Base-by-base conservation (phyloP, 2,888 invertebrate genomes). In the Tuberolachnus salignus region DNA sequence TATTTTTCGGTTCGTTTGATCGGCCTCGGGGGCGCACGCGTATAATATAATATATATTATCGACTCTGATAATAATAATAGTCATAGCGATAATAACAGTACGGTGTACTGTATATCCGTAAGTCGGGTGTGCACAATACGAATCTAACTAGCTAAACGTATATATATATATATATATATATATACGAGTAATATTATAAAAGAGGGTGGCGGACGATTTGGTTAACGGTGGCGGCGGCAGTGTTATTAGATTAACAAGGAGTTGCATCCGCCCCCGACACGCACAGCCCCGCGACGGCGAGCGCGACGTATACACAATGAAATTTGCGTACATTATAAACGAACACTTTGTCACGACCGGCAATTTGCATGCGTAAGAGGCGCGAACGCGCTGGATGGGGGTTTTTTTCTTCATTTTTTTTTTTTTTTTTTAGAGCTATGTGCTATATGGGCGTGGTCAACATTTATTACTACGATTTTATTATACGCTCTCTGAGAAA, bases 251-350 rank as follows among this genome's bases (percentile, higher is more conserved):
- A 78, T 78, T 78, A 78, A 78, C 67, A 42, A 78, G 73, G 73
- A 63, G 53, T 53, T 42, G 21, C 49, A 6, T 34, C 34, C 34
- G 34, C 49, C 59, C 26, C 55, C 19, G 13, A 19, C 61, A 61
- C 34, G 57, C 46, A 66, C 66, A 26, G 10, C 64, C 75, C 64
- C 74, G 55, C 10, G 66, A 63, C 53, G 21, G 59, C 53, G 53
- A 21, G 42, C 63, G 46, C 53, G 16, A 63, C 51, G 16, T 6
- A 34, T 10, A 55, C 53, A 53, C 67, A 49, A 78, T 78, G 67
- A 78, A 78, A 78, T 78, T 78, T 78, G 69, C 78, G 57, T 78
- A 69, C 69, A 78, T 78, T 78, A 78, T 78, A 78, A 78, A 59
- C 69, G 78, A 78, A 69, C 78, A 78, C 78, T 78, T 78, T 78